Evolutionary conservation across 2,113 vertebrate genomes (phyloP), one percentile per base, ranked within the genome.

Genomic region (Entosphenus tridentatus): DNA sequence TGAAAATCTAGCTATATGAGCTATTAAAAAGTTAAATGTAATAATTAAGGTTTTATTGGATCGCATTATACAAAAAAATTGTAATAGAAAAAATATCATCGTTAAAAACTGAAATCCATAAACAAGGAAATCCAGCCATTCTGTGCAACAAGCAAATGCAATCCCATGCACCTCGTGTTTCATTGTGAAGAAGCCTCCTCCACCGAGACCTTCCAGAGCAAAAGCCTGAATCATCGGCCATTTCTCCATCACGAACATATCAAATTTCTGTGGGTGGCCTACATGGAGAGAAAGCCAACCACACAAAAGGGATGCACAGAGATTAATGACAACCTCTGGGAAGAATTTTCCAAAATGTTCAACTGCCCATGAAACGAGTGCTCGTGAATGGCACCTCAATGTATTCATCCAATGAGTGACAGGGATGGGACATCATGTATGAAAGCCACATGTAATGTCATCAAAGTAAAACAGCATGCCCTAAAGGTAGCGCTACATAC

Each of bases 161-260:
- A 39, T 39, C 39, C 21, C 8, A 70, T 77, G 18, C 75, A 96
- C 93, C 81, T 93, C 83, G 0, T 90, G 91, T 73, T 90, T 97
- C 83, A 95, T 85, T 56, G 93, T 97, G 75, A 97, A 97, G 80
- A 96, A 95, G 56, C 86, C 87, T 71, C 91, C 91, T 2, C 87
- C 87, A 9, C 93, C 93, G 4, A 97, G 96, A 57, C 91, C 91
- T 73, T 97, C 93, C 70, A 97, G 81, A 0, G 90, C 93, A 74
- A 95, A 97, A 1, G 91, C 91, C 77, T 96, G 91, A 56, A 97
- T 85, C 3, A 97, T 84, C 1, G 93, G 91, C 93, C 93, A 96
- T 75, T 95, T 95, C 71, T 97, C 93, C 73, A 96, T 83, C 73
- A 87, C 83, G 76, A 97, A 96, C 83, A 95, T 87, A 77, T 97